A percentile compares a stretch with the other conserved stretches of the same genome.
Conservation (phyloP, 2,797 vertebrate species). For the Simalia tracyae region DNA sequence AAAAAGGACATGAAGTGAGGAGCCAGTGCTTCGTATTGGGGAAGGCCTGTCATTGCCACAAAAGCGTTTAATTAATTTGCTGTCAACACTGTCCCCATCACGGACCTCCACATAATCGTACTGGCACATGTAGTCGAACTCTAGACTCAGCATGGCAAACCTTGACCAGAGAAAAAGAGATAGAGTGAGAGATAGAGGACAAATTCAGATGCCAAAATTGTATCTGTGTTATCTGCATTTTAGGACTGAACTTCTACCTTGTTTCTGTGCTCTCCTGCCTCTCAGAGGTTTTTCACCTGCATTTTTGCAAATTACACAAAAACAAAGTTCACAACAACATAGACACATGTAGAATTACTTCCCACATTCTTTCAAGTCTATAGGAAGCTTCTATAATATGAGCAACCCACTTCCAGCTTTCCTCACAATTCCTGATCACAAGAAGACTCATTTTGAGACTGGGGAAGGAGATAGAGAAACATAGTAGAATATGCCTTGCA, state of each 20-base stretch:
- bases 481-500: neutral
- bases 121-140: conserved; percentile 87
- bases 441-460: neutral
- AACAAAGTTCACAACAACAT: neutral
- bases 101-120: conserved; percentile 94
- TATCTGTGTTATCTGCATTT: neutral
- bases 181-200: neutral
- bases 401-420: neutral
- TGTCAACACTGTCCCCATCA: conserved; percentile 86
- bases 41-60: conserved; percentile 90
- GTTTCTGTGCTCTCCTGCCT: neutral
- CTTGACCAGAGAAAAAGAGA: conserved; percentile 64
- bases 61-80: conserved; percentile 87
- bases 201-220: conserved; percentile 16
- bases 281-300: neutral
- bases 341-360: neutral
- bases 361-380: neutral
- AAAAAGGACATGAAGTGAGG: conserved; percentile 90
- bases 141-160: conserved; percentile 95
- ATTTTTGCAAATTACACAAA: conserved; percentile 13
- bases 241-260: neutral
- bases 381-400: neutral
- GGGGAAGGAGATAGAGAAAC: neutral
- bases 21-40: conserved; percentile 84
- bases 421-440: neutral